Conservation (phyloP, 2,113 vertebrate species). For the Falco punctatus region DNA sequence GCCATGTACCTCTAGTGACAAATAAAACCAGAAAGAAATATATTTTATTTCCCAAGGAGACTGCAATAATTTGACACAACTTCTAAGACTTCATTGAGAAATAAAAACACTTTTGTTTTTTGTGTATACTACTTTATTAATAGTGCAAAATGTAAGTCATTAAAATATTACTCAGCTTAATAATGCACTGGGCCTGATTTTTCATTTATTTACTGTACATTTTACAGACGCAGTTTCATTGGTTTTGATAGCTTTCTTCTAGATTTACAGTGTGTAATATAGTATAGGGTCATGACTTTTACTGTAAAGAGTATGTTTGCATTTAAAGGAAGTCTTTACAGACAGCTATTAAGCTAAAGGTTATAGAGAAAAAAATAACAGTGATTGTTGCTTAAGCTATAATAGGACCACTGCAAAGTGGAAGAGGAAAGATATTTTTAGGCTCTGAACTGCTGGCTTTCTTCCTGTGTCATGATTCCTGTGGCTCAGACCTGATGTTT, state of each 20-base stretch:
- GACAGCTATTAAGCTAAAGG: conserved; percentile 33
- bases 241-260: background rate
- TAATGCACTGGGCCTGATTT: background rate
- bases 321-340: conserved; percentile 46
- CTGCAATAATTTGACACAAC: background rate
- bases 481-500: conserved; percentile 30
- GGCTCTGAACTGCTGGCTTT: conserved; percentile 22
- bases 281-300: background rate
- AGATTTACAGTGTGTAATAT: background rate
- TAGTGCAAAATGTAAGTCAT: background rate
- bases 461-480: conserved; percentile 52
- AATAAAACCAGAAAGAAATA: background rate
- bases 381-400: conserved; percentile 25
- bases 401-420: conserved; percentile 13
- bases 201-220: background rate
- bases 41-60: background rate
- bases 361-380: conserved; percentile 18
- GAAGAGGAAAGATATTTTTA: conserved; percentile 65
- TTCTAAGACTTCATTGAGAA: background rate
- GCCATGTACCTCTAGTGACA: background rate
- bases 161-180: background rate
- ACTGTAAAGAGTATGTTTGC: conserved; percentile 25
- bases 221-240: background rate
- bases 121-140: background rate
- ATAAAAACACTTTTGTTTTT: background rate